Percentiles rank a stretch among this genome's conserved stretches.
Conservation (phyloP, 2,113 vertebrate species). For the Siphamia tubifer region DNA sequence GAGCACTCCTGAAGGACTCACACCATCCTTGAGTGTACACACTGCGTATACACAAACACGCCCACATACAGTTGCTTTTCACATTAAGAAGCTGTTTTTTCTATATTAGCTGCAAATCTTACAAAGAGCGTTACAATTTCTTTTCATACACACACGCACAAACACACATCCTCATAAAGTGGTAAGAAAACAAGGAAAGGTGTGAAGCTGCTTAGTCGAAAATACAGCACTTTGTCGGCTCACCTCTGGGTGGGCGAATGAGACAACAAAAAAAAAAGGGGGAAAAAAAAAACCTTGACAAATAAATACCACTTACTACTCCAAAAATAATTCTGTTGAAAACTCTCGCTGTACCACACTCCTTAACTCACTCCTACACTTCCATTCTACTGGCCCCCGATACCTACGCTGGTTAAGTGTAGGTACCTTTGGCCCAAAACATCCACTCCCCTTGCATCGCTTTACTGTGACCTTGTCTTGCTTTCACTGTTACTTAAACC, state of each 20-base stretch:
- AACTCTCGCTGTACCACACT: constrained; percentile 6
- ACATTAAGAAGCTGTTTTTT: constrained; percentile 29
- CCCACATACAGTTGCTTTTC: constrained; percentile 38
- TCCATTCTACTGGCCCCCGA: neutral
- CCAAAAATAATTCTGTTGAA: constrained; percentile 45
- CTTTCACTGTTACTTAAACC: constrained; percentile 31
- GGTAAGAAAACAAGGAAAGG: neutral
- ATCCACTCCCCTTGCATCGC: constrained; percentile 15
- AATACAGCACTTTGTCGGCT: neutral
- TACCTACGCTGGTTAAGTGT: constrained; percentile 18
- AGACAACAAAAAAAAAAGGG: neutral
- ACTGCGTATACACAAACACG: constrained; percentile 16
- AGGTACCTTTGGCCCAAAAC: constrained; percentile 14
- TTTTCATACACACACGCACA: constrained; percentile 24
- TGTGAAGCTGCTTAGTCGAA: neutral
- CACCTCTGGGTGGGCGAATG: constrained; percentile 44
- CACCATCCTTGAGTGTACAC: neutral
- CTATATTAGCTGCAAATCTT: constrained; percentile 20
- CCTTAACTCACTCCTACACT: constrained; percentile 5
- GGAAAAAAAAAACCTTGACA: constrained; percentile 9
- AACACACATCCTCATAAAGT: constrained; percentile 21
- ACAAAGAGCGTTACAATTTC: constrained; percentile 11
- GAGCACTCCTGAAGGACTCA: neutral
- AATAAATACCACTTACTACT: constrained; percentile 17
- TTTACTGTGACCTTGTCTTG: constrained; percentile 16